Evolutionary conservation across 1,140 invertebrate species (phyloP).

Genomic region (Mycetomoellerius zeteki): DNA sequence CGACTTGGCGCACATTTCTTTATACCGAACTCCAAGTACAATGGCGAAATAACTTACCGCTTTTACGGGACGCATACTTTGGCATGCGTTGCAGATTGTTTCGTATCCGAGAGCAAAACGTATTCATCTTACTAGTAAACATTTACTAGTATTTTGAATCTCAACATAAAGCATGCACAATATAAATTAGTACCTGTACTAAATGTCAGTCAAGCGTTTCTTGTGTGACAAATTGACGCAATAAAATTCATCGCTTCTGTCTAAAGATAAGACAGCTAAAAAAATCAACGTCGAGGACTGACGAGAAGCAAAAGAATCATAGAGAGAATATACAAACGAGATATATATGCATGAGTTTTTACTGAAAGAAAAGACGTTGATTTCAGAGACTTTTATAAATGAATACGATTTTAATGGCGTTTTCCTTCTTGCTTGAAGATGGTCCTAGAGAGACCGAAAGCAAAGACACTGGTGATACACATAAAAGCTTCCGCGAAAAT

Average conservation of each 20-base stretch:
- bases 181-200: neutral
- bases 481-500: neutral
- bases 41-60: conserved; percentile 47
- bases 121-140: neutral
- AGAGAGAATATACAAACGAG: neutral
- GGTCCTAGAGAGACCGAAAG: neutral
- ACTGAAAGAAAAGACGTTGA: conserved; percentile 37
- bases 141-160: conserved; percentile 22
- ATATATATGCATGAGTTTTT: neutral
- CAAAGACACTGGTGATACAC: neutral
- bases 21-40: conserved; percentile 40
- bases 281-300: neutral
- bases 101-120: conserved; percentile 22
- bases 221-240: conserved; percentile 24
- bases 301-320: neutral
- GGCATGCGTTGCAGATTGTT: neutral
- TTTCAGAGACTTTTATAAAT: conserved; percentile 62
- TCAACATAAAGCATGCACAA: neutral
- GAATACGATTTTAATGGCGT: conserved; percentile 70
- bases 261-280: neutral
- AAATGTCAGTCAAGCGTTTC: neutral
- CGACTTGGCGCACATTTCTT: conserved; percentile 31
- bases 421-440: neutral
- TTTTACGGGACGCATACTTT: conserved; percentile 9
- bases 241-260: neutral